Evolutionary conservation across 2,888 invertebrate genomes (phyloP), one percentile per base, ranked within the genome.

Genomic region (Pandemis corylana): DNA sequence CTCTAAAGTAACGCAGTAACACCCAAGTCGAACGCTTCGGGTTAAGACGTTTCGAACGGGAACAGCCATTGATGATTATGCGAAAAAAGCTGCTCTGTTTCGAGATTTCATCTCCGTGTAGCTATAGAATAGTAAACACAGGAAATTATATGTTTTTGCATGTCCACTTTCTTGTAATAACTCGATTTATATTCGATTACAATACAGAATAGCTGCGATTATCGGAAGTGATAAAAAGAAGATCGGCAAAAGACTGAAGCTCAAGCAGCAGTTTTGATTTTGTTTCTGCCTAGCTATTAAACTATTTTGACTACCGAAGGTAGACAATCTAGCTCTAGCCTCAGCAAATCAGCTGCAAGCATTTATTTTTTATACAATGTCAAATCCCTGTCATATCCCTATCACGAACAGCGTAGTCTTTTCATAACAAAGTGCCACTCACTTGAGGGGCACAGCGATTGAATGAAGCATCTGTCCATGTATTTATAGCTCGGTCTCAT

Each of bases 21-120:
- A 82, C 79, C 71, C 72, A 70, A 75, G 79, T 79, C 9, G 61
- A 51, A 70, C 9, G 6, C 9, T n/a, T 12, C 0, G 36, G 72
- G 66, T 56, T 82, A 69, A 36, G 76, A 75, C 72, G 70, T 80
- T 82, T 77, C 51, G 61, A 36, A 66, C 36, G 75, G 46, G 68
- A 65, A n/a, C 46, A 66, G 69, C 80, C 80, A 82, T 81, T 84
- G 84, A 87, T 86, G 83, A 86, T 85, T 85, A 84, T 83, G 86
- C 84, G 83, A 82, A 80, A 78, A 81, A 80, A 85, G 80, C 79
- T 76, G 80, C 81, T 82, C 80, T 81, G 78, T 83, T 83, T 80
- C 76, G 78, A 81, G 82, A 80, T 81, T 81, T 82, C 79, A 80
- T 80, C 81, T 78, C 75, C 76, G 66, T 69, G 62, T 67, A 53